Conservation (phyloP, 2,797 vertebrate genomes). For the Meda fulgida region DNA sequence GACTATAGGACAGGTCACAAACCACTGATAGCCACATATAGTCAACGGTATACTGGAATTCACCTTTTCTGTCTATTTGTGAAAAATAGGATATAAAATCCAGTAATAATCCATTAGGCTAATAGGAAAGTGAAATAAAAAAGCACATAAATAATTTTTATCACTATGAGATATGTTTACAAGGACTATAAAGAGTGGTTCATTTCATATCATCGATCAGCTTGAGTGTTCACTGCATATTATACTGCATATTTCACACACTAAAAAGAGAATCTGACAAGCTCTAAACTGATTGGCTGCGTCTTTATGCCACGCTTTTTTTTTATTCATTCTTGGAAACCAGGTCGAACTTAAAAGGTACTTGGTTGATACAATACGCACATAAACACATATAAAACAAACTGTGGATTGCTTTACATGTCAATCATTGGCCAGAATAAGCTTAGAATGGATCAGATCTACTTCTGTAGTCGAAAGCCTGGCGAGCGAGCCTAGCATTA, state of each 20-base stretch:
- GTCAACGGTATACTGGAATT: neutral
- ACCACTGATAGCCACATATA: neutral
- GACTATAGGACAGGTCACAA: neutral
- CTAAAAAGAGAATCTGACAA: neutral
- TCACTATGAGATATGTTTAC: constrained; percentile 9
- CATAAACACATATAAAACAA: neutral
- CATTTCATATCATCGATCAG: neutral
- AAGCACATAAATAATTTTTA: neutral
- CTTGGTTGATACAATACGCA: neutral
- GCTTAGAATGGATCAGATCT: neutral
- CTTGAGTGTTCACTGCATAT: neutral
- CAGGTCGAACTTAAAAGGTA: neutral
- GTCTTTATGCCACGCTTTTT: neutral
- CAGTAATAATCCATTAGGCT: constrained; percentile 6
- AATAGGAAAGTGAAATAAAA: neutral
- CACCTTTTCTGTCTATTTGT: neutral
- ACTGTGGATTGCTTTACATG: neutral
- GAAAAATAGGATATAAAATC: neutral
- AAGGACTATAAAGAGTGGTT: neutral
- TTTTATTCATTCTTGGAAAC: neutral
- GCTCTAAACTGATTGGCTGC: neutral
- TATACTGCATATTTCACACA: neutral
- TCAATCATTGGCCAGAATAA: neutral
- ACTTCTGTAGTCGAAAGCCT: neutral
- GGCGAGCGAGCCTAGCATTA: neutral